Evolutionary conservation across 2,113 vertebrate species (phyloP), one percentile per base, ranked within the genome.

Genomic region (Bungarus multicinctus): DNA sequence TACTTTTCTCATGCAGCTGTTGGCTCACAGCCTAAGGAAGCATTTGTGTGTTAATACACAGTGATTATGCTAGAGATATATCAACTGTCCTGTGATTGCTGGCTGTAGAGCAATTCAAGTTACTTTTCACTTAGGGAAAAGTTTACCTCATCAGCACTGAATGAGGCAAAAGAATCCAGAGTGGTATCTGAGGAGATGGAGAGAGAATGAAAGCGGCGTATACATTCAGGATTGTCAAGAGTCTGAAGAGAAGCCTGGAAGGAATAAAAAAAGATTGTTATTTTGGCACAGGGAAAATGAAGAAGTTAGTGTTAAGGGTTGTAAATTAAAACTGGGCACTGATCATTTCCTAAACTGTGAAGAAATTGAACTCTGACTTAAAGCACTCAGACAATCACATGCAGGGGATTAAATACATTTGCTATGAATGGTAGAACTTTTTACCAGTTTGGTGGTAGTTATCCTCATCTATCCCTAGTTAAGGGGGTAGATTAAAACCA

Each of bases 101-200:
- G 18, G 1, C 18, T 34, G 8, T 81, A 43, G 18, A 81, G 18
- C 74, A 81, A 43, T 43, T 81, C 18, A 39, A 22, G 7, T 81
- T 81, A 43, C 34, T 43, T 43, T 81, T 81, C 74, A 43, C 6
- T 22, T 39, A 22, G 34, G 74, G 34, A 43, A 81, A 81, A 91
- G 69, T 89, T 39, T 87, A 99, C 99, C 98, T 98, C 98, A n/a
- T 98, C 98, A 0, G 97, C 97, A 53, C 96, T 97, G 87, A 99
- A 98, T 55, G 98, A 99, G 94, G 98, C 98, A 52, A 98, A 99
- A 93, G 98, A 99, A 92, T 98, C 98, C 2, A 98, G 98, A 0
- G 98, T 97, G 93, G 98, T 98, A 91, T 99, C 98, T 0, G 98
- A 99, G 94, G 98, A 99, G 92, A 98, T 87, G 12, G 99, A 99